A percentile compares a stretch with the other conserved stretches of the same genome.
Conservation (phyloP, 1,140 invertebrate species). For the Trichonephila clavipes region DNA sequence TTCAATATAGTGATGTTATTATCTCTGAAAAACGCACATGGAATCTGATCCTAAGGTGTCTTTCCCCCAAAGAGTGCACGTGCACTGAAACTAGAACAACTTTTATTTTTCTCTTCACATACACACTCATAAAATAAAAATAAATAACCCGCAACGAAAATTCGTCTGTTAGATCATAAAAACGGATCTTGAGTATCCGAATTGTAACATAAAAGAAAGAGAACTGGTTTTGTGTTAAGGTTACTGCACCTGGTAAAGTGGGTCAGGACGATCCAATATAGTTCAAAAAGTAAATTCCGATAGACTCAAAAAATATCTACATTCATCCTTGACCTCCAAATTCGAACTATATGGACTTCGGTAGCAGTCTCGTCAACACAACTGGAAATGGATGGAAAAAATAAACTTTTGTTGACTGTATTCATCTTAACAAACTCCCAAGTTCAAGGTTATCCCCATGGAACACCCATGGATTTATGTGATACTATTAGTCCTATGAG, state of each 20-base stretch:
- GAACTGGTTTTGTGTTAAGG: conserved; percentile 56
- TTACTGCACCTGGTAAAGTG: background rate
- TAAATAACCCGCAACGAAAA: background rate
- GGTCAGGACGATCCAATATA: conserved; percentile 30
- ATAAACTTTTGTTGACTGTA: background rate
- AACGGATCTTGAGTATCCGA: background rate
- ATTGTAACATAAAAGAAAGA: background rate
- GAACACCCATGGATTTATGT: conserved; percentile 57
- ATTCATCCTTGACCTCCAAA: conserved; percentile 9
- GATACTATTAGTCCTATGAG: conserved; percentile 59
- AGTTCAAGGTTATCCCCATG: conserved; percentile 46
- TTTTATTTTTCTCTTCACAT: background rate
- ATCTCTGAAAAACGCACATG: too few species aligned
- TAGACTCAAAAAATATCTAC: background rate
- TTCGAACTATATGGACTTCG: background rate
- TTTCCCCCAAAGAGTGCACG: background rate
- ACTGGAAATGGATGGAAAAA: background rate
- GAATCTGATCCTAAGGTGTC: background rate
- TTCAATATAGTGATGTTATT: too few species aligned
- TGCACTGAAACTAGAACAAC: conserved; percentile 11
- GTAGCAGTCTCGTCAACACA: background rate
- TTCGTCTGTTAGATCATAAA: conserved; percentile 6
- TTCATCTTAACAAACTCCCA: background rate
- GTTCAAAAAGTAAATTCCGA: conserved; percentile 23
- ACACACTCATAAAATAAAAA: background rate